Evolutionary conservation across 2,113 vertebrate species (phyloP), one percentile per base, ranked within the genome.

Genomic region (Trichechus manatus): DNA sequence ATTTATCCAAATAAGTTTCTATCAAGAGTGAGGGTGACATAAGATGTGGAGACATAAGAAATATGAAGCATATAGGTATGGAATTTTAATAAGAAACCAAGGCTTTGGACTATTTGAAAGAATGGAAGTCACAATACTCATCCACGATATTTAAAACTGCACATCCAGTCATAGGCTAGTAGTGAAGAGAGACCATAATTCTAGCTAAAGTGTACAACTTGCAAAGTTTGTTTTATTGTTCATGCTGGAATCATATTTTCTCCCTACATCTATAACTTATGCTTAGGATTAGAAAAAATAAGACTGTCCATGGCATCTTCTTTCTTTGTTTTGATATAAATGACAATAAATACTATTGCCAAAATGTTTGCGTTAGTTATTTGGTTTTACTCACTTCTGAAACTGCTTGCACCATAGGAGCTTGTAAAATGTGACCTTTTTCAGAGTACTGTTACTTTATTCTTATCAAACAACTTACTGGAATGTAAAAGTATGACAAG

Each of bases 1-100:
- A 98, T 98, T 56, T 98, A 98, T 97, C 98, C 97, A 98, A 98
- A 97, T 98, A 98, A 98, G 98, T 98, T 98, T 98, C 98, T 98
- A 97, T 98, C 94, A 98, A 98, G 97, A 98, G 95, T 95, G 95
- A 98, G 86, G 89, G 92, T 98, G 97, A 97, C 93, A 97, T 98
- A 98, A 98, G 97, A 98, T 97, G 97, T 96, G 91, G 96, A 97
- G 70, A 77, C 85, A 82, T 95, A 97, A 98, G 96, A 98, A 98
- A 98, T 97, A 98, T 93, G 95, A 97, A 96, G 36, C 44, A 95
- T 79, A 59, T 84, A 94, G 82, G 93, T 81, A 93, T 27, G 6
- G 82, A 91, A 96, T 93, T 96, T 93, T 95, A 97, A 96, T 85
- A 87, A 95, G 93, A 92, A 96, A 68, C 22, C 0, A 7, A 83